phyloP scores from a whole-genome alignment of 1,140 invertebrate genomes.

The Drosophila sucinea region DNA sequence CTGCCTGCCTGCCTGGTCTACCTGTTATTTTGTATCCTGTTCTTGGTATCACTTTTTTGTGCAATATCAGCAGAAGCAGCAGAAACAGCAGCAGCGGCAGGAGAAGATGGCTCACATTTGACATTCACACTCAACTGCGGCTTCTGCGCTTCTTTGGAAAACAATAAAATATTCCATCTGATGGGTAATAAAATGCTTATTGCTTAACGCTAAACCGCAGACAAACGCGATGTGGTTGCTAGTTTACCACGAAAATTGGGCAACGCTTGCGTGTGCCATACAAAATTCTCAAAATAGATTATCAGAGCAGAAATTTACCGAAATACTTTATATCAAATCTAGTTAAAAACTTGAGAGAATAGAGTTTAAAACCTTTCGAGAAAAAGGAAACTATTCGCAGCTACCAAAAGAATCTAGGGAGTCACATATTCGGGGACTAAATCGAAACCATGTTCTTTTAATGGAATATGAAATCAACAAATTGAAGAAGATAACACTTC shows the following conservation, averaged over 20 bases:
- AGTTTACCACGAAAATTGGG: conserved; percentile 13
- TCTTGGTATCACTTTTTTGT: conserved; percentile 25
- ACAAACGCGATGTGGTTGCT: conserved; percentile 44
- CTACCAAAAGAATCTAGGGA: too few relatives aligned
- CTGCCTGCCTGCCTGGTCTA: background rate
- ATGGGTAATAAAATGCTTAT: conserved; percentile 76
- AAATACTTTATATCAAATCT: background rate
- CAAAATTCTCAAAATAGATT: background rate
- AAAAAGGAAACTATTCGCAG: too few relatives aligned
- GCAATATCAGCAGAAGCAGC: background rate
- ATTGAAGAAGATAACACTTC: too few relatives aligned
- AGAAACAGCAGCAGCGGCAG: background rate
- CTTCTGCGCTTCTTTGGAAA: conserved; percentile 29
- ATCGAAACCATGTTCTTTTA: too few relatives aligned
- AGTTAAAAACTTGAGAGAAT: too few relatives aligned
- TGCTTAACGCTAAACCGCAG: conserved; percentile 50
- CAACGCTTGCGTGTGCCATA: conserved; percentile 15
- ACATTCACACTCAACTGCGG: conserved; percentile 53
- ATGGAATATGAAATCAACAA: too few relatives aligned
- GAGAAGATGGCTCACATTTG: conserved; percentile 33
- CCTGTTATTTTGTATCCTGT: conserved; percentile 27
- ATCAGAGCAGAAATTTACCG: background rate
- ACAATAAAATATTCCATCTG: conserved; percentile 71
- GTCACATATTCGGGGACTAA: too few relatives aligned
- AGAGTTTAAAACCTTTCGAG: too few relatives aligned